Base-by-base conservation (phyloP, 1,140 invertebrate species). In the Trichonephila clavata region DNA sequence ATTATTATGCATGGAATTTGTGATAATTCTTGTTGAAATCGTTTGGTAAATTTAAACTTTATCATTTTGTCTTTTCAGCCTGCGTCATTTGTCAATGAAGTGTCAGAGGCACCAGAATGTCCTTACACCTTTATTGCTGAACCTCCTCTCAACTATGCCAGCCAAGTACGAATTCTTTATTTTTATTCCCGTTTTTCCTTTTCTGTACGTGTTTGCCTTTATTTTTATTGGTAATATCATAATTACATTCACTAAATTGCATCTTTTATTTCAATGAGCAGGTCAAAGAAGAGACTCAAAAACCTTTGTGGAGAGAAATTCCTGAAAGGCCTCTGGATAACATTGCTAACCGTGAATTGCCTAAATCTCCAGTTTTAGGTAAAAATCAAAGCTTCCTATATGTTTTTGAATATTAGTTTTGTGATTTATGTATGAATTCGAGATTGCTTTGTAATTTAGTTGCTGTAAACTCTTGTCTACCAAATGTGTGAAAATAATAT, bases 61-160 rank as follows among this genome's bases (percentile, higher is more conserved):
- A 2, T 14, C 18, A 18, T 77, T 68, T 77, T 77, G 2, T 84
- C 16, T 18, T 81, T 80, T 21, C 65, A 93, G 92, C 68, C 92
- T 27, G 83, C 92, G 1, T 8, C 83, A 10, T 93, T 80, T 81
- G 84, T 71, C 57, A 88, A 81, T 43, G 92, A 93, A 88, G 90
- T 65, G 20, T 16, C 63, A 0, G 92, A 93, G 71, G 92, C 86
- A 1, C 84, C 92, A 14, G 92, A 93, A 81, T 93, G 92, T 39
- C 92, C 92, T 13, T 93, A 93, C 71, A 93, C 92, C 1, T 93
- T 93, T 43, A 80, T 88, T 88, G 57, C 92, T 2, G 92, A 93
- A 14, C 92, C 92, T 7, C 92, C 92, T 24, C 86, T 93, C 83
- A 93, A 93, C 50, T 88, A 71, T 32, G 50, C 80, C 39, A 71